Evolutionary conservation across 2,113 vertebrate species (phyloP).

Genomic region (Semicossyphus pulcher): DNA sequence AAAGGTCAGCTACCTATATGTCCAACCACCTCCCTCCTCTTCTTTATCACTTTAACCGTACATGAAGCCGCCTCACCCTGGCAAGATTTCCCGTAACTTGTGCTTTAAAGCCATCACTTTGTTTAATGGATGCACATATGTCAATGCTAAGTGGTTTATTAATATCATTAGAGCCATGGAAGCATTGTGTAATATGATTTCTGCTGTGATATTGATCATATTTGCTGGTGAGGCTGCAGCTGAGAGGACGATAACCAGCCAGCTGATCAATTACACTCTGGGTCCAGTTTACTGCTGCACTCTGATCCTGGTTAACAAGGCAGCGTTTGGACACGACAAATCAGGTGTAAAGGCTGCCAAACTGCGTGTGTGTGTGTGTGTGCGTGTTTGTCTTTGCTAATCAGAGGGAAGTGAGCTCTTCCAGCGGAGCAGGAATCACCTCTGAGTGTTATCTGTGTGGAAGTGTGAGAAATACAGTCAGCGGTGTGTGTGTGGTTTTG

Average conservation of each 20-base stretch:
- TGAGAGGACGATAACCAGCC: conserved; percentile 31
- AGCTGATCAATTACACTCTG: conserved; percentile 50
- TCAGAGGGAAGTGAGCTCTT: conserved; percentile 68
- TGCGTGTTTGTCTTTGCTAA: conserved; percentile 31
- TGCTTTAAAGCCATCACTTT: background rate
- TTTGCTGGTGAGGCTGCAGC: conserved; percentile 32
- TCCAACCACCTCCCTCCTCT: conserved; percentile 11
- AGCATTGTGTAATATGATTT: conserved; percentile 51
- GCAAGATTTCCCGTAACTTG: conserved; percentile 16
- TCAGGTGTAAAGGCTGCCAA: background rate
- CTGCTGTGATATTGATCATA: conserved; percentile 58
- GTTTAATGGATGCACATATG: conserved; percentile 28
- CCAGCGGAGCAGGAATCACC: conserved; percentile 61
- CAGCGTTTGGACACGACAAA: conserved; percentile 23
- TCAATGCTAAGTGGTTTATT: conserved; percentile 56
- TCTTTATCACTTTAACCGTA: conserved; percentile 11
- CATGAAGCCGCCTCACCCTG: background rate
- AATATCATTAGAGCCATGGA: conserved; percentile 32
- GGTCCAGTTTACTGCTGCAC: conserved; percentile 40
- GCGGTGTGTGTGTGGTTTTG: conserved; percentile 23
- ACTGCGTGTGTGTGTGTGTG: conserved; percentile 7
- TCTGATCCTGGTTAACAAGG: conserved; percentile 9
- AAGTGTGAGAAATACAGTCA: conserved; percentile 73
- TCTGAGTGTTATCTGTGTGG: conserved; percentile 65
- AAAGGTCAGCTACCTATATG: conserved; percentile 13